These are phyloP conservation scores for Drosophila mettleri DNA, from an alignment of 2,888 invertebrate genomes.

Conservation along the genomic window DNA sequence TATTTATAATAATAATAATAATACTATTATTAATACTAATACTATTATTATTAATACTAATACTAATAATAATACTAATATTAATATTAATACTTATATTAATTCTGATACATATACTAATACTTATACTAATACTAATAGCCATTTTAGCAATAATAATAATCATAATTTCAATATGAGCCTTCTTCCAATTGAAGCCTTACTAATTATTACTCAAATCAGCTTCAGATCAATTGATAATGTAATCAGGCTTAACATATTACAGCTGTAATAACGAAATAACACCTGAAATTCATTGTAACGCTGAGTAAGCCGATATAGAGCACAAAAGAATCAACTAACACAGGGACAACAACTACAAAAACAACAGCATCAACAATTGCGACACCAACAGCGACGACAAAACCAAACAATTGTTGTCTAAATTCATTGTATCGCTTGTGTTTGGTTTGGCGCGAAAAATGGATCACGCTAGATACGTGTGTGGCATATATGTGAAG, in stretches of 20 bases:
- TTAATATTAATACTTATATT: background rate
- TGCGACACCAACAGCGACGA: conserved; percentile 21
- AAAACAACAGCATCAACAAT: conserved; percentile 37
- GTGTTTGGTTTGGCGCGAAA: conserved; percentile 44
- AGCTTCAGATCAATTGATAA: background rate
- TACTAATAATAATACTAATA: background rate
- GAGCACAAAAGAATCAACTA: conserved; percentile 43
- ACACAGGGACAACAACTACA: conserved; percentile 46
- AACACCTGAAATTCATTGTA: conserved; percentile 30
- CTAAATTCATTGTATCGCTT: conserved; percentile 75
- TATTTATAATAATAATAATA: background rate
- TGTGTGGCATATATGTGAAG: conserved; percentile 5
- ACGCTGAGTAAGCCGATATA: conserved; percentile 42
- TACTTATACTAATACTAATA: background rate
- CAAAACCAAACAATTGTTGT: conserved; percentile 73
- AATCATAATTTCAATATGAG: background rate
- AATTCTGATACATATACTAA: background rate
- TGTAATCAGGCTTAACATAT: conserved; percentile 2
- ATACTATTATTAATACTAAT: background rate
- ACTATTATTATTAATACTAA: background rate
- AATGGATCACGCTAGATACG: conserved; percentile 67
- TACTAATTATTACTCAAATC: background rate
- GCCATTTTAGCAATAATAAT: background rate
- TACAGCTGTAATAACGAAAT: conserved; percentile 30
- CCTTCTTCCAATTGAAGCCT: background rate